Percentiles rank a stretch among this genome's conserved stretches.
Evolutionary conservation across 2,888 invertebrate species (phyloP).

Genomic region (Trachelus iudaicus): DNA sequence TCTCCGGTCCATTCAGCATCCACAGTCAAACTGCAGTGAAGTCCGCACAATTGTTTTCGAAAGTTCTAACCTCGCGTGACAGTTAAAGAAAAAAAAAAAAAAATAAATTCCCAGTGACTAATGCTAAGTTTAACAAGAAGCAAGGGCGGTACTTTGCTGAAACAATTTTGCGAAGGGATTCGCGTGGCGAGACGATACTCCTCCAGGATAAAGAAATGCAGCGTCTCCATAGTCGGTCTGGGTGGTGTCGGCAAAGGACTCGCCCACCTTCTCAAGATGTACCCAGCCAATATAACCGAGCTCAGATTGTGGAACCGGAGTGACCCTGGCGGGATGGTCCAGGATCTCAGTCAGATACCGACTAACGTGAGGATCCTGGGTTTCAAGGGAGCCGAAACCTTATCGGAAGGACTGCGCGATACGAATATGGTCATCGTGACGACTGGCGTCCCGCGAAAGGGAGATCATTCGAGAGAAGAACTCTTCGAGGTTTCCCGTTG

Average conservation of each 20-base stretch:
- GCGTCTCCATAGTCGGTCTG: constrained; percentile 23
- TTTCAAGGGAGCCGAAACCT: not conserved
- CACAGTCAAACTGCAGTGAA: too few species aligned
- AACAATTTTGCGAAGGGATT: too few species aligned
- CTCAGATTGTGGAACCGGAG: constrained; percentile 21
- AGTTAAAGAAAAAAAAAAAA: too few species aligned
- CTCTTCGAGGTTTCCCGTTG: constrained; percentile 65
- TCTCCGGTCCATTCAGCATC: too few species aligned
- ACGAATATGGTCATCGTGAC: constrained; percentile 74
- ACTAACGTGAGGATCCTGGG: constrained; percentile 23
- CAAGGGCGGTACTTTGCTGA: too few species aligned
- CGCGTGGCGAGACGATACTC: too few species aligned
- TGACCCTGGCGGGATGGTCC: constrained; percentile 23
- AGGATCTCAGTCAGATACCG: constrained; percentile 31
- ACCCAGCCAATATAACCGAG: constrained; percentile 19
- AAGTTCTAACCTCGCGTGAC: too few species aligned
- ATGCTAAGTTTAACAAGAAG: too few species aligned
- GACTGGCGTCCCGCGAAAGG: constrained; percentile 72
- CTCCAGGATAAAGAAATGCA: constrained; percentile 7
- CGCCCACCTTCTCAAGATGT: constrained; percentile 23
- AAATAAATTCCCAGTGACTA: too few species aligned
- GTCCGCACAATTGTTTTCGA: too few species aligned
- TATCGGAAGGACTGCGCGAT: constrained; percentile 26
- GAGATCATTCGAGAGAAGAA: constrained; percentile 73
- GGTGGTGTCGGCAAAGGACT: constrained; percentile 24